phyloP scores from a whole-genome alignment of 2,797 vertebrate species.

The Graptemys geographica region DNA sequence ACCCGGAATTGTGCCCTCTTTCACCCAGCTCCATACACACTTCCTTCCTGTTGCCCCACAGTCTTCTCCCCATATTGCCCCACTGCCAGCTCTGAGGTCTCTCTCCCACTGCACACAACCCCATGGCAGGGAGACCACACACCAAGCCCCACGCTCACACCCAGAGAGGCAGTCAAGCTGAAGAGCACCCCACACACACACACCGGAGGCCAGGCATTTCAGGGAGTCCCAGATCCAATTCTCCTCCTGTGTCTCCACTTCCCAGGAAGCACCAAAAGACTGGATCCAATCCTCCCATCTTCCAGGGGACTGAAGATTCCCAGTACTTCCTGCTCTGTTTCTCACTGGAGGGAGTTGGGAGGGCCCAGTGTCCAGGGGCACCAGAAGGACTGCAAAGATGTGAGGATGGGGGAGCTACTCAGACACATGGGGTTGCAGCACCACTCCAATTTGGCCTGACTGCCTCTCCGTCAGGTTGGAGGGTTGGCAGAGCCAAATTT shows the following conservation, averaged over 20 bases:
- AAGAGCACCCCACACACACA: background rate
- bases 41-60: background rate
- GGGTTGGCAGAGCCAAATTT: background rate
- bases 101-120: background rate
- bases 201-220: background rate
- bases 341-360: background rate
- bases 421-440: background rate
- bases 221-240: background rate
- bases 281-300: background rate
- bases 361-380: too few species aligned
- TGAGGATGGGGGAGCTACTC: background rate
- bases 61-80: background rate
- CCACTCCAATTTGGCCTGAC: background rate
- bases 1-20: background rate
- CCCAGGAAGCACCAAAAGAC: background rate
- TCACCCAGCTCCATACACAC: background rate
- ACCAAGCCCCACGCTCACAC: background rate
- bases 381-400: too few species aligned
- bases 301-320: background rate
- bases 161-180: background rate
- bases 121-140: background rate
- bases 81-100: background rate
- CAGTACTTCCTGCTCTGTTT: background rate
- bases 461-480: background rate
- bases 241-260: background rate